Conservation (phyloP, 2,797 vertebrate genomes). For the Nyctibius grandis region DNA sequence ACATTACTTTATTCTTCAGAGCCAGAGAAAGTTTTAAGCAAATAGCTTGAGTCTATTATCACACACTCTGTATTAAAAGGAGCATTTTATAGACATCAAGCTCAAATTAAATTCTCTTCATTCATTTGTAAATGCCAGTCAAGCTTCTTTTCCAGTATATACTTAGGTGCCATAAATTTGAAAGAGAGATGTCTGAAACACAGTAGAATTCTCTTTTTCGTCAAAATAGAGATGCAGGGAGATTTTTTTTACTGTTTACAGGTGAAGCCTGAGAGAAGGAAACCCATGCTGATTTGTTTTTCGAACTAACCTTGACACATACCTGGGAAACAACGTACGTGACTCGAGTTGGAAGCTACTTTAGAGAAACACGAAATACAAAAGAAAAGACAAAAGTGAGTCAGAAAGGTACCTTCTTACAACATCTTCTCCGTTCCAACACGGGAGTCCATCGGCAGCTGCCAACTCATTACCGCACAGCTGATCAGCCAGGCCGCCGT, state of each 20-base stretch:
- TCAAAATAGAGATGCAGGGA: not conserved
- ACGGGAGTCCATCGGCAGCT: constrained; percentile 73
- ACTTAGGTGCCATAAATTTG: not conserved
- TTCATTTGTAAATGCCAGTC: not conserved
- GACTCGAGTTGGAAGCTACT: fast-evolving
- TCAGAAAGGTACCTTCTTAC: constrained; percentile 77
- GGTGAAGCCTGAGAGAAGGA: not conserved
- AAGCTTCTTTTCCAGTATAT: not conserved
- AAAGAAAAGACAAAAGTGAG: not conserved
- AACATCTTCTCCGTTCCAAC: constrained; percentile 85
- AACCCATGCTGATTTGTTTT: not conserved
- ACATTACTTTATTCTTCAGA: not conserved
- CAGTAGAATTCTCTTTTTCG: not conserved
- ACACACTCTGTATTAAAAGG: not conserved
- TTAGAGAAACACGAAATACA: not conserved
- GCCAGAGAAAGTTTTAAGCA: not conserved
- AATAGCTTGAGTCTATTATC: not conserved
- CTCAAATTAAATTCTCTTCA: not conserved
- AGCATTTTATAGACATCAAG: not conserved
- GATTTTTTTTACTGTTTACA: not conserved
- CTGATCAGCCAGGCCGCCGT: constrained; percentile 80
- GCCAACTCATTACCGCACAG: constrained; percentile 81
- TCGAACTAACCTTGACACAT: not conserved
- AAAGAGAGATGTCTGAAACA: not conserved
- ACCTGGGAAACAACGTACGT: not conserved